Evolutionary conservation across 2,888 invertebrate genomes (phyloP), one percentile per base, ranked within the genome.

Genomic region (Agriopis leucophaearia): DNA sequence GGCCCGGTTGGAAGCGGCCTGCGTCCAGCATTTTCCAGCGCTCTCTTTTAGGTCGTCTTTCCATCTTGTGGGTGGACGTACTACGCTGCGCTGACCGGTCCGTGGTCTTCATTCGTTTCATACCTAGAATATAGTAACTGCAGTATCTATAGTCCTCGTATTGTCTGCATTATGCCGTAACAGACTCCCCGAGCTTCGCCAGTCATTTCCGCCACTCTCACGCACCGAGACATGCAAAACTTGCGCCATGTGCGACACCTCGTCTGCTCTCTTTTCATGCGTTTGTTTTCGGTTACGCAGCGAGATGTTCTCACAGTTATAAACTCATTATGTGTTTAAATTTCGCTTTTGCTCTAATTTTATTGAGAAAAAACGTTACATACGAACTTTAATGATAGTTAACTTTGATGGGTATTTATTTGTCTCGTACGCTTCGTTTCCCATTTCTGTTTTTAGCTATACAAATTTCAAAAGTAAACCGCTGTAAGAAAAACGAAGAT

Each of bases 201-300:
- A 52, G 16, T 76, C 74, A 76, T 77, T 83, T 81, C 83, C 78
- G 80, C 74, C 72, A 80, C 76, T 81, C 85, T 78, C 82, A 81
- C 80, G 78, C 76, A 76, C 61, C 74, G 72, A 70, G 71, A 88
- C 88, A 88, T 88, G 90, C 86, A 89, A 87, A 89, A 86, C 85
- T 89, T 87, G 83, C 85, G 81, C 77, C 83, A 85, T 75, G 72
- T 70, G 67, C 74, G 61, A 70, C 67, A 74, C 73, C 72, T 72
- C 70, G 72, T 75, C 75, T 74, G 73, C 73, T 78, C 72, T 72
- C 73, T 76, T 79, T 79, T 77, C 80, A 64, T 69, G 74, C 75
- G 77, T 75, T 80, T 86, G 84, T 86, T 64, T 52, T 84, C 27
- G 76, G 79, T 80, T 66, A 51, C 66, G 78, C 78, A 57, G 51